A percentile compares a stretch with the other conserved stretches of the same genome.
phyloP scores from a whole-genome alignment of 1,140 invertebrate species.

The Wasmannia auropunctata region DNA sequence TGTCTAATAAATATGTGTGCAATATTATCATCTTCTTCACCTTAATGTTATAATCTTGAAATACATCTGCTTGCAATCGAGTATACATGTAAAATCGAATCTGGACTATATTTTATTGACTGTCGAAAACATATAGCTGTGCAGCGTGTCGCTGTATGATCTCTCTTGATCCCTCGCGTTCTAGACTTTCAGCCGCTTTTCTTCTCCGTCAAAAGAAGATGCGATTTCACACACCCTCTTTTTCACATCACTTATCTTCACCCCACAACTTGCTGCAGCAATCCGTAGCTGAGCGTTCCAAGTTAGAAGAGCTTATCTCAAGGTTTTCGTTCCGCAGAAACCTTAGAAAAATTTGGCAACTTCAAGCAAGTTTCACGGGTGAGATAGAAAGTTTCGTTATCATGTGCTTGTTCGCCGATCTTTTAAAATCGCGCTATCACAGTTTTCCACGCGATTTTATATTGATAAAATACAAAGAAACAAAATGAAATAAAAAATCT shows the following conservation, averaged over 20 bases:
- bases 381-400: conserved; percentile 39
- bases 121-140: neutral
- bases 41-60: neutral
- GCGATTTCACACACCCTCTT: conserved; percentile 38
- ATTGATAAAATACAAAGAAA: conserved; percentile 20
- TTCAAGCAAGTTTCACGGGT: neutral
- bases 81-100: neutral
- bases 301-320: conserved; percentile 36
- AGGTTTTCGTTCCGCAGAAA: conserved; percentile 24
- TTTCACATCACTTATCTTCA: conserved; percentile 35
- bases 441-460: neutral
- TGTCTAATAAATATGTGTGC: neutral
- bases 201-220: conserved; percentile 34
- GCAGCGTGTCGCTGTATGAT: neutral
- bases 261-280: conserved; percentile 18
- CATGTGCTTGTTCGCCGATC: neutral
- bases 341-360: conserved; percentile 51
- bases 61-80: neutral
- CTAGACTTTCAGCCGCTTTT: neutral
- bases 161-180: conserved; percentile 11
- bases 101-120: neutral
- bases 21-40: neutral
- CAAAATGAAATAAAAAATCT: neutral
- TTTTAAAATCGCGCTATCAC: neutral
- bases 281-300: conserved; percentile 28